These are phyloP conservation scores for Ennomos quercinarius DNA, from an alignment of 2,888 invertebrate species.

Conservation along the genomic window DNA sequence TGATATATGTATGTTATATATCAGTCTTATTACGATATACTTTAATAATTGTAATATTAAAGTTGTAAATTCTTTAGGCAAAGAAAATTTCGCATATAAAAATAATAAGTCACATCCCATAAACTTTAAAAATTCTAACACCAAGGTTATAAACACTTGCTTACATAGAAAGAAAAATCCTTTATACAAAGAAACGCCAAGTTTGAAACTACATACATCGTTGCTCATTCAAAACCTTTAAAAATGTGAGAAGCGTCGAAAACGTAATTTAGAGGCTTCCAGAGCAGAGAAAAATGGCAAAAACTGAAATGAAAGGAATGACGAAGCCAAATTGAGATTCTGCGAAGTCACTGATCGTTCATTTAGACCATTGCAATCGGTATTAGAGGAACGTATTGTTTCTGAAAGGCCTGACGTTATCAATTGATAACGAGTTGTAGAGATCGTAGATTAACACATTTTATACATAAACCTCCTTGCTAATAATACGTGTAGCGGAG, in stretches of 20 bases:
- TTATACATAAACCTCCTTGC: neutral
- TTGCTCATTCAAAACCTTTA: slow-evolving; percentile 39
- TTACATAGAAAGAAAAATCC: no score
- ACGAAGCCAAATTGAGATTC: slow-evolving; percentile 59
- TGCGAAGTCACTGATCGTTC: slow-evolving; percentile 70
- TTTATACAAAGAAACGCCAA: slow-evolving; percentile 5
- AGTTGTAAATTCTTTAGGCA: no score
- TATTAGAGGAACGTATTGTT: slow-evolving; percentile 51
- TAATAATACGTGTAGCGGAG: no score
- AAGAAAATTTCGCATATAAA: no score
- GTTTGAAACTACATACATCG: slow-evolving; percentile 18
- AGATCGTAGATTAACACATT: slow-evolving; percentile 1
- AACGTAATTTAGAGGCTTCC: slow-evolving; percentile 60
- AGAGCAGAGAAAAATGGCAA: slow-evolving; percentile 46
- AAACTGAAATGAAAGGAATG: slow-evolving; percentile 72
- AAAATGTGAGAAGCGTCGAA: slow-evolving; percentile 54
- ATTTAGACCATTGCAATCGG: slow-evolving; percentile 61
- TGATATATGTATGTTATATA: no score
- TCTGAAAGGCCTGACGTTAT: slow-evolving; percentile 27
- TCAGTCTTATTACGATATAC: no score
- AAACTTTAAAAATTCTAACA: no score
- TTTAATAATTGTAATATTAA: no score
- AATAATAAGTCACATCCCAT: no score
- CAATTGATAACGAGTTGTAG: slow-evolving; percentile 20
- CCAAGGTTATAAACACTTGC: no score